Evolutionary conservation across 1,140 invertebrate genomes (phyloP).

Genomic region (Trichonephila inaurata): DNA sequence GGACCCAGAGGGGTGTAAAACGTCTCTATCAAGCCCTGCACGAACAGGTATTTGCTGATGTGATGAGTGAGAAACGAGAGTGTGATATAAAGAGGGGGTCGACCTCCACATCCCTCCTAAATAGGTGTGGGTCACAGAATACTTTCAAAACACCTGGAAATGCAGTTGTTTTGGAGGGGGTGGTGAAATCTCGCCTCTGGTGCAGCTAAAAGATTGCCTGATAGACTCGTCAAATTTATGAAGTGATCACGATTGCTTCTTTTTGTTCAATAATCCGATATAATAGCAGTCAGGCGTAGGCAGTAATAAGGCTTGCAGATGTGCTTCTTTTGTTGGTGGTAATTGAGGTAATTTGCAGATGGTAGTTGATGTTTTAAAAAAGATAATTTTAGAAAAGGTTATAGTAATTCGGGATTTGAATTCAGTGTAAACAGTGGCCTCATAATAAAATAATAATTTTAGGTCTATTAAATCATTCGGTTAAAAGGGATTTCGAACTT

Average conservation of each 20-base stretch:
- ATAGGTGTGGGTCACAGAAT: slow-evolving; percentile 3
- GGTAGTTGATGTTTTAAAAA: neutral
- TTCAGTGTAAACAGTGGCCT: neutral
- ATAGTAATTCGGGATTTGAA: neutral
- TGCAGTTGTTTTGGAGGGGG: neutral
- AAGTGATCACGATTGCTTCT: slow-evolving; percentile 2
- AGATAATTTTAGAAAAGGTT: neutral
- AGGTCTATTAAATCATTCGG: too few species aligned
- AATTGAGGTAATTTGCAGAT: neutral
- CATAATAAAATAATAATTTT: too few species aligned
- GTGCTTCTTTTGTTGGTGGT: neutral
- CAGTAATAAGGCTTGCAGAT: slow-evolving; percentile 11
- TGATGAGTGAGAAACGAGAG: slow-evolving; percentile 29
- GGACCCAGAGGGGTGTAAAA: slow-evolving; percentile 1
- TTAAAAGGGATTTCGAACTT: too few species aligned
- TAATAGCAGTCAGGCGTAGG: neutral
- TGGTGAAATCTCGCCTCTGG: neutral
- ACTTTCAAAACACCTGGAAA: slow-evolving; percentile 30
- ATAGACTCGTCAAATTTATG: slow-evolving; percentile 32
- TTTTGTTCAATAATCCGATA: neutral
- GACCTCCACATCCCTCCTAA: neutral
- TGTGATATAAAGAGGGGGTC: slow-evolving; percentile 19
- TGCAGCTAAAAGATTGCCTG: neutral
- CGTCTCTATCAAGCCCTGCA: slow-evolving; percentile 14
- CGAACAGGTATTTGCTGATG: slow-evolving; percentile 10